Conservation (phyloP, 1,140 invertebrate genomes). For the Halotydeus destructor region DNA sequence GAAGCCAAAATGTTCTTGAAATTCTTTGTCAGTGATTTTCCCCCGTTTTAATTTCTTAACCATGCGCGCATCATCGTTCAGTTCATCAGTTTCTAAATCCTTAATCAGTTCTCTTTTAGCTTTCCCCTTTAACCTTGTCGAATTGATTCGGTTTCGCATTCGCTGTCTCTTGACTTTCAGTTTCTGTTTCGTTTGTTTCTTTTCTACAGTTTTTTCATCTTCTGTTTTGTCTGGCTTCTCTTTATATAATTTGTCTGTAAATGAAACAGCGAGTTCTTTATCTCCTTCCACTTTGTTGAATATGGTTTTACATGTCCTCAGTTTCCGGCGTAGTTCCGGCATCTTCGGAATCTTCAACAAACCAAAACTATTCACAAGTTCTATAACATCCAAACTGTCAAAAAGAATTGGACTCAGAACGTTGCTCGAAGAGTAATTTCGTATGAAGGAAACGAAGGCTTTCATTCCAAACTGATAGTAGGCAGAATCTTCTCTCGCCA, state of each 20-base stretch:
- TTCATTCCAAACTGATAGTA: conserved; percentile 67
- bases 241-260: conserved; percentile 44
- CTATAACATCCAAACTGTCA: conserved; percentile 59
- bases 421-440: conserved; percentile 43
- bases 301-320: conserved; percentile 39
- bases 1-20: conserved; percentile 14
- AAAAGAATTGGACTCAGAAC: conserved; percentile 8
- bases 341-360: conserved; percentile 73
- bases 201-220: conserved; percentile 32
- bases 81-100: conserved; percentile 52
- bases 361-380: conserved; percentile 66
- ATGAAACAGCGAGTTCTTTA: conserved; percentile 36
- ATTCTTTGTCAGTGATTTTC: conserved; percentile 29
- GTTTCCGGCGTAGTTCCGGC: conserved; percentile 65
- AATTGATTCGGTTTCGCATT: conserved; percentile 6
- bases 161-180: conserved; percentile 43
- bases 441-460: conserved; percentile 87
- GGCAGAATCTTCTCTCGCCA: conserved; percentile 36
- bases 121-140: conserved; percentile 8
- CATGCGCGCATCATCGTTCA: conserved; percentile 55
- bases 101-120: conserved; percentile 34
- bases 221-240: conserved; percentile 20
- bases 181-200: conserved; percentile 44
- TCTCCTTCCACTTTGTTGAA: conserved; percentile 46
- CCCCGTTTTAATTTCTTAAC: conserved; percentile 73